Conservation (phyloP, 1,140 invertebrate genomes). For the Penaeus japonicus region DNA sequence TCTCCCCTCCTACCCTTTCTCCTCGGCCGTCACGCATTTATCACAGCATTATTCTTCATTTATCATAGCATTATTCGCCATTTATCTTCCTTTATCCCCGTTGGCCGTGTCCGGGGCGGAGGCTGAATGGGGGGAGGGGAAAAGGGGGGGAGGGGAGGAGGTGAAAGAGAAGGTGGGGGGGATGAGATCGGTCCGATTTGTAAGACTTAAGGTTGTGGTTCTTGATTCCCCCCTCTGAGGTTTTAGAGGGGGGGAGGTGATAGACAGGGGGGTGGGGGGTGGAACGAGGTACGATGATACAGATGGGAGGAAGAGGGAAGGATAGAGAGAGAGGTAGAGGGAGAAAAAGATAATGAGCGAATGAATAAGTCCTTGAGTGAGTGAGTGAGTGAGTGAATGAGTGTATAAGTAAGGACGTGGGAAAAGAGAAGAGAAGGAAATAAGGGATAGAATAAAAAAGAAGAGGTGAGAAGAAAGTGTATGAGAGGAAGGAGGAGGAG, state of each 20-base stretch:
- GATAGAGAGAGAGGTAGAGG: no score
- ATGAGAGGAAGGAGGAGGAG: neutral
- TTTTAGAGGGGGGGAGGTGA: no score
- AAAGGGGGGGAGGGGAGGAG: no score
- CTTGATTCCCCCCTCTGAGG: slow-evolving; percentile 27
- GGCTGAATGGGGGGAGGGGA: slow-evolving; percentile 17
- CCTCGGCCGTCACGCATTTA: slow-evolving; percentile 51
- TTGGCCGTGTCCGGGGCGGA: slow-evolving; percentile 34
- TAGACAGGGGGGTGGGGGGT: no score
- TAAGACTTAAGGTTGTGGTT: slow-evolving; percentile 42
- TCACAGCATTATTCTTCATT: slow-evolving; percentile 55
- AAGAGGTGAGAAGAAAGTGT: neutral
- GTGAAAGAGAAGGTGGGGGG: no score
- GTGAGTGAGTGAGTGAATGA: neutral
- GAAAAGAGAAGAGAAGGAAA: no score
- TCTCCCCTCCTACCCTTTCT: neutral
- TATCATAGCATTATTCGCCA: slow-evolving; percentile 56
- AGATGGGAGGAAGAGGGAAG: no score
- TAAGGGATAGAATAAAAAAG: no score
- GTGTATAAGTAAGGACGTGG: neutral
- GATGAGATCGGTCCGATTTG: slow-evolving; percentile 27
- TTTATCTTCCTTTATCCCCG: slow-evolving; percentile 56
- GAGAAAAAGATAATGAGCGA: no score
- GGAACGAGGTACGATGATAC: no score
- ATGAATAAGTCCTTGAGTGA: neutral